Percentiles rank a stretch among this genome's conserved stretches.
phyloP scores from a whole-genome alignment of 2,888 invertebrate genomes.

The Oscheius myriophilus region DNA sequence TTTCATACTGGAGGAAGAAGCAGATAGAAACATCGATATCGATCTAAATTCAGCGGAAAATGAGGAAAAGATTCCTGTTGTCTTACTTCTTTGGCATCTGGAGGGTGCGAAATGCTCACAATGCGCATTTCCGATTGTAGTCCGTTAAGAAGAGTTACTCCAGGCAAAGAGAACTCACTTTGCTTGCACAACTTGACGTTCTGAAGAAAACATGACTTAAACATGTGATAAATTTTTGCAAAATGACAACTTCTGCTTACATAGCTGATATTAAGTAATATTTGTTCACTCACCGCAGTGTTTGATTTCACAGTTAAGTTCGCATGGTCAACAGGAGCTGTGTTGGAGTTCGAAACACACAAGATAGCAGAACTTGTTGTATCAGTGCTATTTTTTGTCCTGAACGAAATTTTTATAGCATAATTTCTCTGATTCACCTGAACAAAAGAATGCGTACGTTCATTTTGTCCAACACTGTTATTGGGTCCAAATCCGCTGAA shows the following conservation, averaged over 20 bases:
- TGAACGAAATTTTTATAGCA: background rate
- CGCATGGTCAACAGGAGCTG: constrained; percentile 2
- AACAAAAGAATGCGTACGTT: constrained; percentile 19
- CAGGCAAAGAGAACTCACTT: constrained; percentile 7
- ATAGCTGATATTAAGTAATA: too few species aligned
- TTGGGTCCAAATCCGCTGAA: constrained; percentile 17
- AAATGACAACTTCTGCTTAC: too few species aligned
- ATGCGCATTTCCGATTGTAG: constrained; percentile 7
- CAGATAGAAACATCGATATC: constrained; percentile 23
- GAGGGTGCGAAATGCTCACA: constrained; percentile 6
- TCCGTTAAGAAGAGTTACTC: constrained; percentile 9
- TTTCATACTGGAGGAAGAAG: constrained; percentile 21
- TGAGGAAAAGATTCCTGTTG: too few species aligned
- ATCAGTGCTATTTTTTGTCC: constrained; percentile 5
- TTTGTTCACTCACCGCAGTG: constrained; percentile 7
- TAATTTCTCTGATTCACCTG: background rate
- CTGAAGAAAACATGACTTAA: too few species aligned
- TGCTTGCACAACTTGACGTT: constrained; percentile 1
- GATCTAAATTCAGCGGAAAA: constrained; percentile 19
- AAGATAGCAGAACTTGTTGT: constrained; percentile 4
- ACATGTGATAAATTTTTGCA: too few species aligned
- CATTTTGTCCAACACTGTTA: constrained; percentile 23
- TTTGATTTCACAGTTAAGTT: constrained; percentile 9
- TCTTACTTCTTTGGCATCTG: constrained; percentile 14
- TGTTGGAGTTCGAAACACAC: background rate